These are phyloP conservation scores for Cryptomyrus ogoouensis DNA, from an alignment of 2,113 vertebrate species.

Conservation along the genomic window DNA sequence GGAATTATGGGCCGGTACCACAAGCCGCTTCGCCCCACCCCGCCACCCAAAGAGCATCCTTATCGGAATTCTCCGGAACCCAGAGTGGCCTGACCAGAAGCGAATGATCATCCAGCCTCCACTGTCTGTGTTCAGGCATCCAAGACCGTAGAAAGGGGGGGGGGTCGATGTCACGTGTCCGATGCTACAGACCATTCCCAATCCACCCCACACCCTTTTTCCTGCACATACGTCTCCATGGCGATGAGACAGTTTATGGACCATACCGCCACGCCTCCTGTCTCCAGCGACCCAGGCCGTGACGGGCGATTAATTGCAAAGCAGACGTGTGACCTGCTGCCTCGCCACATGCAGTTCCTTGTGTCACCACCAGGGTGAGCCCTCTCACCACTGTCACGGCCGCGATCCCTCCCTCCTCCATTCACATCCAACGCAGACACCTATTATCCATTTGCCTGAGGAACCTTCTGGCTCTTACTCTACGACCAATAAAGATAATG, in stretches of 20 bases:
- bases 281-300: neutral
- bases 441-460: neutral
- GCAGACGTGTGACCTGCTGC: neutral
- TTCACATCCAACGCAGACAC: neutral
- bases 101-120: too few species aligned
- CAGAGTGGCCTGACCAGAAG: neutral
- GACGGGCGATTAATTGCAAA: neutral
- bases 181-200: neutral
- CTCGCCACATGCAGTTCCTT: neutral
- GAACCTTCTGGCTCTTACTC: neutral
- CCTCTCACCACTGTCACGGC: conserved; percentile 8
- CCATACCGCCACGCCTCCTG: neutral
- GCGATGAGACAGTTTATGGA: neutral
- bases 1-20: neutral
- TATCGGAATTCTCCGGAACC: neutral
- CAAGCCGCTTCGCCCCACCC: neutral
- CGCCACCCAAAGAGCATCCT: neutral
- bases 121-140: neutral
- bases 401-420: too few species aligned
- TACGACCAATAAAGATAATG: neutral
- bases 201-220: neutral
- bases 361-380: conserved; percentile 27
- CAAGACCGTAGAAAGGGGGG: neutral
- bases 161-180: neutral
- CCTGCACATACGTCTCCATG: neutral